Percentiles rank a stretch among this genome's conserved stretches.
These are phyloP conservation scores for Bombus turneri DNA, from an alignment of 1,140 invertebrate genomes.

Conservation along the genomic window DNA sequence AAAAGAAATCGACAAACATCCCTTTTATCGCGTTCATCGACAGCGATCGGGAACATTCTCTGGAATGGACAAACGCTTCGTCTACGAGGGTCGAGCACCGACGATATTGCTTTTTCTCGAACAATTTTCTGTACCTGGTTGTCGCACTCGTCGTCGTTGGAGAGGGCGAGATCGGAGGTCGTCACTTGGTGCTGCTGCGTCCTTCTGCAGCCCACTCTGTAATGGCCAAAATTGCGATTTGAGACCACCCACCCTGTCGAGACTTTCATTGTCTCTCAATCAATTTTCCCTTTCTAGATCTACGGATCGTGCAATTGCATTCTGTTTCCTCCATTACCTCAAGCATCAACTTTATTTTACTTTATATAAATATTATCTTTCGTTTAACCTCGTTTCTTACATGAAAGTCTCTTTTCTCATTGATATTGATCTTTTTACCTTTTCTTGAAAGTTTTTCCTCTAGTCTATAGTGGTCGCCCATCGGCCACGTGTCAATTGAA, in stretches of 20 bases:
- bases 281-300: not conserved
- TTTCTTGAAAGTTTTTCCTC: no score
- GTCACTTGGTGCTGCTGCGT: conserved; percentile 79
- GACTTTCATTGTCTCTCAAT: not conserved
- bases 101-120: conserved; percentile 5
- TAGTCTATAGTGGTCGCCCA: no score
- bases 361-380: no score
- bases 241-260: conserved; percentile 36
- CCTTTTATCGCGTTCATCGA: conserved; percentile 13
- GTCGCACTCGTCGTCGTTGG: conserved; percentile 82
- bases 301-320: not conserved
- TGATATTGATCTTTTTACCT: no score
- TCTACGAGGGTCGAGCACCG: not conserved
- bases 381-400: not conserved
- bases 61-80: not conserved
- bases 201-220: conserved; percentile 79
- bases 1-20: conserved; percentile 55
- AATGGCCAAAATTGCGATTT: conserved; percentile 78
- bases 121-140: conserved; percentile 79
- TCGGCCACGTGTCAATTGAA: not conserved
- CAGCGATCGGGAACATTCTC: not conserved
- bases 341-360: not conserved
- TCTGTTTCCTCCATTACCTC: not conserved
- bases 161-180: conserved; percentile 83
- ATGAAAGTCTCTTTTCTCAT: not conserved